Percentiles rank a stretch among this genome's conserved stretches.
These are phyloP conservation scores for Pachyramphus minor DNA, from an alignment of 2,113 vertebrate genomes.

Conservation along the genomic window DNA sequence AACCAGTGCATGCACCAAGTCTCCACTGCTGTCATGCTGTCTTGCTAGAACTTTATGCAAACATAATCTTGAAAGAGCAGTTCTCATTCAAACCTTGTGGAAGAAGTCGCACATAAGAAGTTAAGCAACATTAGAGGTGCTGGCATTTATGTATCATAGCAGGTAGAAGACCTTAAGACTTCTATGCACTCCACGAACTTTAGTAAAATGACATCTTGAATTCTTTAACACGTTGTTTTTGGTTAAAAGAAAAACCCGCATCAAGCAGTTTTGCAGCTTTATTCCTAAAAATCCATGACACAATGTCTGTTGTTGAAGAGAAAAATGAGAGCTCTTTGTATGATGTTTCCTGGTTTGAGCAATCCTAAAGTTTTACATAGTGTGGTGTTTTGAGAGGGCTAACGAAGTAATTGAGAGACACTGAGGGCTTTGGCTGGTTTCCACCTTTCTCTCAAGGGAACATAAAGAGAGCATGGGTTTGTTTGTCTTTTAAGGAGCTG, in stretches of 20 bases:
- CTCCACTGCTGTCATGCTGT: not conserved
- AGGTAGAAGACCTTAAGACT: not conserved
- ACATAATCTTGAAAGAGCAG: not conserved
- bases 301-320: not conserved
- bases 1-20: not conserved
- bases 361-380: not conserved
- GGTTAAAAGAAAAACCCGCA: constrained; percentile 5
- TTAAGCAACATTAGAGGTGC: not conserved
- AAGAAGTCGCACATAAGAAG: not conserved
- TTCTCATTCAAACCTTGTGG: constrained; percentile 19
- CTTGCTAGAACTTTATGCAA: not conserved
- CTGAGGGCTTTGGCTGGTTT: not conserved
- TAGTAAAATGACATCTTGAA: not conserved
- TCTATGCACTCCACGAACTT: not conserved
- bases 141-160: not conserved
- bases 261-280: constrained; percentile 12
- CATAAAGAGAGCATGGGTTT: not conserved
- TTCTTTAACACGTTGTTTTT: not conserved
- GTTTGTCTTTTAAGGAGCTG: not conserved
- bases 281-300: constrained; percentile 10
- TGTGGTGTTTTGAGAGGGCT: not conserved
- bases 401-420: not conserved
- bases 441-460: not conserved
- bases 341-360: not conserved
- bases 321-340: not conserved